These are phyloP conservation scores for Halcyon smyrnensis DNA, from an alignment of 2,797 vertebrate genomes.

Conservation along the genomic window DNA sequence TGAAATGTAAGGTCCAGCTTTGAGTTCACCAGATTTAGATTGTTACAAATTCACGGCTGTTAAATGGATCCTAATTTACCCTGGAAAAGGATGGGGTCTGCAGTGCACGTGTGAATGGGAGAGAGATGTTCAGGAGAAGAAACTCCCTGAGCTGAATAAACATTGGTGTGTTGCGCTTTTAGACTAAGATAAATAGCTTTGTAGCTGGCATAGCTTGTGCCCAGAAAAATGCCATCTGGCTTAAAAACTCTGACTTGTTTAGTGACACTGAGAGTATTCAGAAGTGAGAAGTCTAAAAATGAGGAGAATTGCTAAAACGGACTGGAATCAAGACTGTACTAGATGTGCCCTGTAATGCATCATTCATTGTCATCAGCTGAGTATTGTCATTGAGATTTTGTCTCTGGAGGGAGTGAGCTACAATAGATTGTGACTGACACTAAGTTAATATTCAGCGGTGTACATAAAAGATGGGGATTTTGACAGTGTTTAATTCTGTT, in stretches of 20 bases:
- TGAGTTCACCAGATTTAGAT: neutral
- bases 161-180: neutral
- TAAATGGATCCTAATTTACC: neutral
- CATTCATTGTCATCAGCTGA: neutral
- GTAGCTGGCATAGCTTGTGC: neutral
- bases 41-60: neutral
- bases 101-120: neutral
- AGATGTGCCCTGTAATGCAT: neutral
- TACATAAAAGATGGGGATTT: neutral
- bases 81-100: accelerated
- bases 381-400: slow-evolving; percentile 9
- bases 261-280: neutral
- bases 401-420: neutral
- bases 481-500: slow-evolving; percentile 2
- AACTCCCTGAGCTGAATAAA: neutral
- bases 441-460: slow-evolving; percentile 4
- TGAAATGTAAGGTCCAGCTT: neutral
- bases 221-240: neutral
- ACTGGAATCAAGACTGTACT: neutral
- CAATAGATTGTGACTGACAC: neutral
- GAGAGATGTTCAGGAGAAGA: neutral
- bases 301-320: neutral
- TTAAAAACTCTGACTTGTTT: neutral
- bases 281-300: neutral
- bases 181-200: neutral